Conservation (phyloP, 2,888 invertebrate genomes). For the Itoplectis maculator region DNA sequence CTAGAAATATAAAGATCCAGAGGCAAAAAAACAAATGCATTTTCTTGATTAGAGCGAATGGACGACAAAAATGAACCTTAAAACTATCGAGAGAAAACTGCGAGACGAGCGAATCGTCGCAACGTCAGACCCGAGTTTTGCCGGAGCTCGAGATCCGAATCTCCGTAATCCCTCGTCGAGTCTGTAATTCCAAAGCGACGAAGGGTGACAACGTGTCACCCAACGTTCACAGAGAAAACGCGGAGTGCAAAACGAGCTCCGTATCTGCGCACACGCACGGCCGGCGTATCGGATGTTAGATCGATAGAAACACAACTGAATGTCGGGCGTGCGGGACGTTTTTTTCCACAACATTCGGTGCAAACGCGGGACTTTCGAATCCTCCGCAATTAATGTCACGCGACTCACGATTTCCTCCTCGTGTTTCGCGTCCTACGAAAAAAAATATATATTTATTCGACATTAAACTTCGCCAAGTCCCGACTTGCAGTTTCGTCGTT, state of each 20-base stretch:
- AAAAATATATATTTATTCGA: no score
- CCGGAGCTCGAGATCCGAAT: not conserved
- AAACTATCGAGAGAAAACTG: no score
- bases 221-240: not conserved
- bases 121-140: no score
- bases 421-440: not conserved
- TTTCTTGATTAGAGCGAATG: no score
- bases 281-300: conserved; percentile 51
- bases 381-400: not conserved
- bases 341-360: not conserved
- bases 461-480: not conserved
- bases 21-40: no score
- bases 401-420: not conserved
- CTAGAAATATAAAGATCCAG: no score
- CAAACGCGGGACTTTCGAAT: conserved; percentile 3
- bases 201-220: conserved; percentile 35
- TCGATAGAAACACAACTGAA: conserved; percentile 2
- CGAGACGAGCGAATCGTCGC: no score
- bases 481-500: conserved; percentile 8
- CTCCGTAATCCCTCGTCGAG: conserved; percentile 2
- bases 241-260: conserved; percentile 23
- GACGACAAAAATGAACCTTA: no score
- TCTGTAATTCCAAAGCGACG: no score
- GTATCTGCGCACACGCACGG: conserved; percentile 55
- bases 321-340: not conserved